Conservation (phyloP, 2,113 vertebrate species). For the Engystomops pustulosus region DNA sequence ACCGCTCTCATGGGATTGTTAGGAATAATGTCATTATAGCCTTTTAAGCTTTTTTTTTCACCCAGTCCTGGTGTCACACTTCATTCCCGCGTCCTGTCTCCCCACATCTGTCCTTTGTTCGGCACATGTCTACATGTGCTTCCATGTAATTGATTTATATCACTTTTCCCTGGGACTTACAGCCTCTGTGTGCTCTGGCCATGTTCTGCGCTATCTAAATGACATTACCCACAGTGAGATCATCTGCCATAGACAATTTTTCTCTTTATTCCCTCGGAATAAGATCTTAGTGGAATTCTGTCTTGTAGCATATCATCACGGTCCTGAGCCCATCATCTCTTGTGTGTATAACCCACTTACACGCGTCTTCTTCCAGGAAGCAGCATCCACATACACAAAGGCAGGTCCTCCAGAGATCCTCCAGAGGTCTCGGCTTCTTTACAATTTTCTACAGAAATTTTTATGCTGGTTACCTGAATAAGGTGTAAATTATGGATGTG, state of each 20-base stretch:
- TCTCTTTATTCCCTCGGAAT: background rate
- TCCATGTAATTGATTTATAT: constrained; percentile 32
- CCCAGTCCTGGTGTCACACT: background rate
- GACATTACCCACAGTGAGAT: constrained; percentile 29
- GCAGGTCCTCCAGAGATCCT: background rate
- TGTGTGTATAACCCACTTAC: background rate
- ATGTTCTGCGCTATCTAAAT: constrained; percentile 1
- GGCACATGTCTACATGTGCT: constrained; percentile 9
- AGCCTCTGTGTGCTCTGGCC: constrained; percentile 6
- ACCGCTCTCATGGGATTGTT: background rate
- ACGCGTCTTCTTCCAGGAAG: background rate
- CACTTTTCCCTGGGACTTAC: background rate
- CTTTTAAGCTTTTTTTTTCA: background rate
- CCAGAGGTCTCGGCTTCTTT: too few species aligned
- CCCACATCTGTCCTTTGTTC: background rate
- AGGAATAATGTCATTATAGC: background rate
- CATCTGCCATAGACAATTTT: constrained; percentile 14
- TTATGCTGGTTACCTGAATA: too few species aligned
- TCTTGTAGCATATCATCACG: constrained; percentile 18
- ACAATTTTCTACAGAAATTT: too few species aligned
- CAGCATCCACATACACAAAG: background rate
- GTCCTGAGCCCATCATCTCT: background rate
- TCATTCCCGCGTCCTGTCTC: background rate
- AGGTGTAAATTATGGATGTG: too few species aligned
- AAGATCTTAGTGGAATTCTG: constrained; percentile 27